Base-by-base conservation (phyloP, 2,113 vertebrate genomes). In the Nerophis lumbriciformis region DNA sequence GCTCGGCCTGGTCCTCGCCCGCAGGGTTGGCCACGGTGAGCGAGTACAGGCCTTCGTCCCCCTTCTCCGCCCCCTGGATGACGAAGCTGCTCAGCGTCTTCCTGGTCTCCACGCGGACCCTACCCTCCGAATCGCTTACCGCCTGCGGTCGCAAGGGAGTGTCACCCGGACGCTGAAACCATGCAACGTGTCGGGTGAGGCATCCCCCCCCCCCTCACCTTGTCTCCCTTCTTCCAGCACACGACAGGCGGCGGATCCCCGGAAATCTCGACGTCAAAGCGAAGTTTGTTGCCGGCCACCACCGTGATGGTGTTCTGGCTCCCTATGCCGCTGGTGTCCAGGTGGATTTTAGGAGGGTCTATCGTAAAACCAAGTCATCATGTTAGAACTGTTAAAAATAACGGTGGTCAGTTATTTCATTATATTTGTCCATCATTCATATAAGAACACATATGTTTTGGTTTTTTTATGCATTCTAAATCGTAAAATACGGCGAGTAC, bases 291-390 rank as follows among this genome's bases (percentile, higher is more conserved):
- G 2, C 94, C 94, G 0, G 94, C 94, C 65, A 97, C 94, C 0
- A 96, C 94, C 0, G 89, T 86, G 5, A 97, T 76, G 3, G 86
- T 81, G 68, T 94, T 96, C 35, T 92, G 88, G 4, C 81, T 83
- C 42, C 88, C 87, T 2, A 51, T 5, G 61, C 81, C 81, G 0
- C 90, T 90, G 53, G 90, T 90, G 81, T 97, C 94, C 88, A 97
- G 79, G 87, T 93, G 92, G 68, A 96, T 97, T 71, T 93, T 95
- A 6, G 94, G 94, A 54, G 94, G 94, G 16, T 96, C 94, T 96
- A 62, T 68, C n/a, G 65, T 38, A 2, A 16, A 3, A 50, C 36
- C 38, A 16, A 12, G 42, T 45, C 42, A 12, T 45, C 42, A 45
- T 9, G 3, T 42, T 28, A 28, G 28, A 28, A 28, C 28, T 28